These are phyloP conservation scores for Reinhardtius hippoglossoides DNA, from an alignment of 2,113 vertebrate genomes.

Conservation along the genomic window DNA sequence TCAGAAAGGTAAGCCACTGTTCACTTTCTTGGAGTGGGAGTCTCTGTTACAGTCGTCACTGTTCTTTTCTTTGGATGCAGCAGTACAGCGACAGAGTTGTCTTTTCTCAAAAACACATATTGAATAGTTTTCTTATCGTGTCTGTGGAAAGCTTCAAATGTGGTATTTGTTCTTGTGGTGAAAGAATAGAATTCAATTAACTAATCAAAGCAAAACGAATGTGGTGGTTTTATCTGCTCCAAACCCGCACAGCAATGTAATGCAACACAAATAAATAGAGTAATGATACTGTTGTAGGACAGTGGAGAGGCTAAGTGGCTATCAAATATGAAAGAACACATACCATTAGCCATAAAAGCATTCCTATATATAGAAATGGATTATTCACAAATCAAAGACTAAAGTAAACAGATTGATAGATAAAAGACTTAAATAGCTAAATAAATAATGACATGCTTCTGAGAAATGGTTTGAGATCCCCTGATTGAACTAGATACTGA, in stretches of 20 bases:
- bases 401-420: not conserved
- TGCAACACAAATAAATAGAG: not conserved
- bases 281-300: not conserved
- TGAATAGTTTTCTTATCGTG: too few relatives aligned
- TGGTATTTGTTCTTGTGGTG: not conserved
- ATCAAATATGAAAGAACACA: not conserved
- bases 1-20: slow-evolving; percentile 5
- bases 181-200: not conserved
- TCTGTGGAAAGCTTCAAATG: not conserved
- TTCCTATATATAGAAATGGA: too few relatives aligned
- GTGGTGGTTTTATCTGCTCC: not conserved
- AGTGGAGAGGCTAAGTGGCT: not conserved
- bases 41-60: not conserved
- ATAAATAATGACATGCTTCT: not conserved
- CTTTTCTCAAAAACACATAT: not conserved
- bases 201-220: not conserved
- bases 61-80: not conserved
- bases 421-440: not conserved
- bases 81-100: not conserved
- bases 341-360: not conserved
- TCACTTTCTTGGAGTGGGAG: slow-evolving; percentile 4
- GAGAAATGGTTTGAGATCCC: not conserved
- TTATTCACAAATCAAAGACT: too few relatives aligned
- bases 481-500: too few relatives aligned
- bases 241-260: not conserved